Evolutionary conservation across 2,113 vertebrate species (phyloP), one percentile per base, ranked within the genome.

Genomic region (Monarcha castaneiventris): DNA sequence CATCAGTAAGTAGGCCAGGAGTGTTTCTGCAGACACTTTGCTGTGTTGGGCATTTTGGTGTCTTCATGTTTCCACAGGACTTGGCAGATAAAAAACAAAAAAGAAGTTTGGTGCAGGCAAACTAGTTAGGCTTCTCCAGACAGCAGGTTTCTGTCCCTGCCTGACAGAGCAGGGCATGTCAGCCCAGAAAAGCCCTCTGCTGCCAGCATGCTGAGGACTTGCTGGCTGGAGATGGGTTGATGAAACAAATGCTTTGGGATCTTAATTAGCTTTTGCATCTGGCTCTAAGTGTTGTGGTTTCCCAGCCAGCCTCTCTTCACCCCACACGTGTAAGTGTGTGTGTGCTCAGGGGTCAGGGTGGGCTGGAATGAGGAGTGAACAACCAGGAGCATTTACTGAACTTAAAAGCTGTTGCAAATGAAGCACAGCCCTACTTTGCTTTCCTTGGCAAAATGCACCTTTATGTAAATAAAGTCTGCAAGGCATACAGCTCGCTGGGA

Each of bases 251-350:
- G 11, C 13, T 76, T 75, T 67, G 56, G 58, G 56, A 44, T 81
- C 30, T 77, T 46, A 77, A 48, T 52, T 66, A 54, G 37, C 29
- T 78, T 78, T 85, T 54, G 74, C 33, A 25, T 56, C 30, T 61
- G 59, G 13, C 37, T 81, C 7, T 20, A 64, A 77, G 39, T 3
- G 3, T 23, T 63, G 30, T 49, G 32, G 49, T 84, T 87, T 89
- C 32, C 17, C 67, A 59, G 54, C 9, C 68, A 68, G 67, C 58
- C 37, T 77, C 20, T 51, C n/a, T 58, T 29, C 37, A 10, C 29
- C 23, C 9, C 22, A 1, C 2, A 6, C 0, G 0, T 23, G 25
- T 14, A 16, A 21, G 51, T 22, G 16, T 32, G 18, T 19, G 16
- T 22, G 55, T 3, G 30, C n/a, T 11, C 20, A 52, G n/a, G 21